These are phyloP conservation scores for Macrotus californicus DNA, from an alignment of 2,113 vertebrate species.

Conservation along the genomic window DNA sequence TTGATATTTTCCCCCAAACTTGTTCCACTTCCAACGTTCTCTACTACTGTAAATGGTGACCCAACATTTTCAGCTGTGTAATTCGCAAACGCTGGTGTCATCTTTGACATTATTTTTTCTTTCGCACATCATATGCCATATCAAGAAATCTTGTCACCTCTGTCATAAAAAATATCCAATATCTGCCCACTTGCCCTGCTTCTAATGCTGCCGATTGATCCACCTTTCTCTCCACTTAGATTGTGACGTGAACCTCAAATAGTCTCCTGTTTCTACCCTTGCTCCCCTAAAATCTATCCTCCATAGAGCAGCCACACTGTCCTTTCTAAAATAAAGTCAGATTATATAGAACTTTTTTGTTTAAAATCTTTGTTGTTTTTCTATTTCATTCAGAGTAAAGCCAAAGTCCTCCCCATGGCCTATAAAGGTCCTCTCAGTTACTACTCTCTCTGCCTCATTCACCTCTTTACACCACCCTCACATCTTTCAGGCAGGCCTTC, in stretches of 20 bases:
- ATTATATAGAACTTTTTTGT: neutral
- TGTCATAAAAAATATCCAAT: neutral
- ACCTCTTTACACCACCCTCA: neutral
- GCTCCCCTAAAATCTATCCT: neutral
- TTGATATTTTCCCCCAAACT: neutral
- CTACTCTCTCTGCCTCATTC: neutral
- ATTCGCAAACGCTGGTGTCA: neutral
- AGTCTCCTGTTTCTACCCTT: neutral
- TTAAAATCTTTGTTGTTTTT: neutral
- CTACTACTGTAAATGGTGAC: neutral
- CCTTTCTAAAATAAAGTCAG: neutral
- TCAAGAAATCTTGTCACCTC: neutral
- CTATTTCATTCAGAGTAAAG: neutral
- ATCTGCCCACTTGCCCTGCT: neutral
- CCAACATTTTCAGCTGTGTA: neutral
- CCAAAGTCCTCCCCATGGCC: neutral
- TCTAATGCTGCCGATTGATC: neutral
- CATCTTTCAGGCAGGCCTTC: neutral
- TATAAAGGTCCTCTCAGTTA: neutral
- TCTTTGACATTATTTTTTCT: neutral
- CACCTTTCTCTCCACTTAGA: neutral
- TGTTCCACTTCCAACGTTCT: neutral
- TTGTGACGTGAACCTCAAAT: neutral
- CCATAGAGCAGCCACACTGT: neutral
- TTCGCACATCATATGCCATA: neutral